These are phyloP conservation scores for Simalia tracyae DNA, from an alignment of 2,797 vertebrate genomes.

Conservation along the genomic window DNA sequence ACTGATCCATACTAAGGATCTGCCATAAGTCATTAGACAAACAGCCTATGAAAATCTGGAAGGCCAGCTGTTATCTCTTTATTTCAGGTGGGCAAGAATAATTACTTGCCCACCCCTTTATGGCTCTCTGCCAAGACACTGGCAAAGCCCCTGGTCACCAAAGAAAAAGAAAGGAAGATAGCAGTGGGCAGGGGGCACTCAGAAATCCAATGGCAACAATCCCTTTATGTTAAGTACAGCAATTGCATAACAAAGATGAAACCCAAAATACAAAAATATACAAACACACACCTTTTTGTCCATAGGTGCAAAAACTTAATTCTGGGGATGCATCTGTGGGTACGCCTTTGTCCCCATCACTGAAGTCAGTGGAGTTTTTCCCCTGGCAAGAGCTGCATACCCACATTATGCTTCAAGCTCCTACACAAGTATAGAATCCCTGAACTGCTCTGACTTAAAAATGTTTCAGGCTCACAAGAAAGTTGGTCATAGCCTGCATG, in stretches of 20 bases:
- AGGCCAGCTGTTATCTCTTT: neutral
- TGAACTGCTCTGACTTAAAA: neutral
- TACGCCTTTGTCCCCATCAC: neutral
- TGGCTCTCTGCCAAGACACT: neutral
- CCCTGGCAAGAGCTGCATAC: neutral
- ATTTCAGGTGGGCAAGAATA: conserved; percentile 2
- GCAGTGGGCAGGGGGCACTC: neutral
- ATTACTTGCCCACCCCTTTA: neutral
- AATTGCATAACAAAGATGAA: neutral
- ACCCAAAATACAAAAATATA: neutral
- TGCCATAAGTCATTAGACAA: neutral
- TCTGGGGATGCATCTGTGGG: too few relatives aligned
- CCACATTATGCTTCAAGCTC: neutral
- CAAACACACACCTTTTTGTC: neutral
- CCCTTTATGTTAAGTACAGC: neutral
- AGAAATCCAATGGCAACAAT: neutral
- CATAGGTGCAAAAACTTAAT: neutral
- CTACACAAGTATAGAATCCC: neutral
- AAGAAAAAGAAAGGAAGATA: neutral
- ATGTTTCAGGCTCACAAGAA: neutral
- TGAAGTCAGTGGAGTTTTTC: neutral
- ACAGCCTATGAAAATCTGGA: neutral
- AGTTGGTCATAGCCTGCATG: neutral
- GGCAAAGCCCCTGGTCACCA: neutral
- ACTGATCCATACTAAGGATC: neutral